phyloP scores from a whole-genome alignment of 2,797 vertebrate species.

The Trichosurus vulpecula region DNA sequence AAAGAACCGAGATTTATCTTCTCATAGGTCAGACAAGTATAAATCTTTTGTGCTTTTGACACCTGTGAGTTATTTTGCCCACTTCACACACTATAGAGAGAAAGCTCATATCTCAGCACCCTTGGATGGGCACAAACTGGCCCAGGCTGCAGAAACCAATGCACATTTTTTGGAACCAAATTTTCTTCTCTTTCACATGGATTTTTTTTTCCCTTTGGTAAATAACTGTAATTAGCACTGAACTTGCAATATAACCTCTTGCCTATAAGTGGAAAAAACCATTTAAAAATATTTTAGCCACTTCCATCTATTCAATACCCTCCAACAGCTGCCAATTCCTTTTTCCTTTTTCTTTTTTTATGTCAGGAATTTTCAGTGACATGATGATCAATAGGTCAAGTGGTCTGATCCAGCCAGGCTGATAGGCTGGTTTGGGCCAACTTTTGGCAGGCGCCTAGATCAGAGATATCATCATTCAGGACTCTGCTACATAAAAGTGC shows the following conservation, averaged over 20 bases:
- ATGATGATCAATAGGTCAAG: not conserved
- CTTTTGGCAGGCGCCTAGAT: not conserved
- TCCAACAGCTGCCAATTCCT: constrained; percentile 16
- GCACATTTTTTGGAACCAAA: constrained; percentile 68
- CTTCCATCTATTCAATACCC: constrained; percentile 17
- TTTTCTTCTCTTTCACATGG: constrained; percentile 74
- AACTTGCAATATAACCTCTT: constrained; percentile 74
- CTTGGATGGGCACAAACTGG: constrained; percentile 66
- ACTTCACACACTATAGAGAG: constrained; percentile 69
- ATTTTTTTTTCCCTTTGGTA: constrained; percentile 57
- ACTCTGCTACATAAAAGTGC: not conserved
- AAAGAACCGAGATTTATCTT: constrained; percentile 78
- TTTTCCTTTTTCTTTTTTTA: not conserved
- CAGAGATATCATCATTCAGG: not conserved
- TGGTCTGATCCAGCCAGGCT: not conserved
- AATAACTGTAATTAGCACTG: constrained; percentile 80
- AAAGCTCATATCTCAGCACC: constrained; percentile 74
- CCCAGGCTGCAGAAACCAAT: not conserved
- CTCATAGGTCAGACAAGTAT: constrained; percentile 80
- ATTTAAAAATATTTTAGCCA: constrained; percentile 75
- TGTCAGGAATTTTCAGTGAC: not conserved
- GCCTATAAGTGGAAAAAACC: constrained; percentile 53
- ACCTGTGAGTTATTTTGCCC: constrained; percentile 85
- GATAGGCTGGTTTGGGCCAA: not conserved
- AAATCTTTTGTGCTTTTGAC: constrained; percentile 83